A percentile compares a stretch with the other conserved stretches of the same genome.
Conservation (phyloP, 2,113 vertebrate genomes). For the Nyctereutes procyonoides region DNA sequence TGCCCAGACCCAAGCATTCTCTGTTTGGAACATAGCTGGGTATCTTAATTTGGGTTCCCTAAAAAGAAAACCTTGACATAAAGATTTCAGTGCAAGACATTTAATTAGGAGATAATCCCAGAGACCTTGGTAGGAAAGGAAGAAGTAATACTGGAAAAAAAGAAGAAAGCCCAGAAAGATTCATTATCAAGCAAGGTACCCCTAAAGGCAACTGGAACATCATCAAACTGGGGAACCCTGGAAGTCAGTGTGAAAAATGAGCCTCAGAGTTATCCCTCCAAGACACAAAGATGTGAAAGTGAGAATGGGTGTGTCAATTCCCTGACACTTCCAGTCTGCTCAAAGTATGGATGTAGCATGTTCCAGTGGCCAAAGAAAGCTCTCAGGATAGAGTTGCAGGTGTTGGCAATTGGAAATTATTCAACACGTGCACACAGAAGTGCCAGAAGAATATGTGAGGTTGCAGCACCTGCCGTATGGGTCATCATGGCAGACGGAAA, state of each 20-base stretch:
- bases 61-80: not conserved
- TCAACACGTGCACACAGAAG: not conserved
- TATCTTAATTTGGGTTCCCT: not conserved
- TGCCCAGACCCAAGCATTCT: not conserved
- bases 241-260: not conserved
- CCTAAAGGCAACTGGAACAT: not conserved
- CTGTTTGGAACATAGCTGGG: not conserved
- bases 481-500: not conserved
- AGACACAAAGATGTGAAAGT: not conserved
- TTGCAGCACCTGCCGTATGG: not conserved
- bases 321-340: not conserved
- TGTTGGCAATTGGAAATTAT: not conserved
- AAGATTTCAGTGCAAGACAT: not conserved
- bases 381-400: not conserved
- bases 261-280: not conserved
- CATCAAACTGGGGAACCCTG: not conserved
- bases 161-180: not conserved
- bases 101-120: not conserved
- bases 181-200: not conserved
- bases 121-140: not conserved
- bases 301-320: not conserved
- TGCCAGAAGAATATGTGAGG: not conserved
- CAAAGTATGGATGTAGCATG: not conserved
- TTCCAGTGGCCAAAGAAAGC: not conserved
- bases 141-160: slow-evolving; percentile 7